phyloP scores from a whole-genome alignment of 2,888 invertebrate genomes.

The Macrosiphum euphorbiae region DNA sequence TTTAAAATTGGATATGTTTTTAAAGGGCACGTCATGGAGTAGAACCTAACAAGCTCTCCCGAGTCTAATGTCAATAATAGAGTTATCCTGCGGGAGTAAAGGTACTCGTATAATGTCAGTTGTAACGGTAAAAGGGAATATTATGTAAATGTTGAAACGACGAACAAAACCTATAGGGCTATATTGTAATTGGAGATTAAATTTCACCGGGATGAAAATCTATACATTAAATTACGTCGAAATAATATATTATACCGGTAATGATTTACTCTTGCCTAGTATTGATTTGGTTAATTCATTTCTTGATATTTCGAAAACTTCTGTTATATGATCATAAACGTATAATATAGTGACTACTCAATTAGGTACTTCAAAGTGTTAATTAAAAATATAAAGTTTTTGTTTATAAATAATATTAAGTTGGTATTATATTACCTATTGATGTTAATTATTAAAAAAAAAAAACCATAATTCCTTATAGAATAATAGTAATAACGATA shows the following conservation, averaged over 20 bases:
- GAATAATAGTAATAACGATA: neutral
- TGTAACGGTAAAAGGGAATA: neutral
- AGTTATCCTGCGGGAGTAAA: neutral
- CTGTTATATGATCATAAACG: neutral
- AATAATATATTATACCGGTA: neutral
- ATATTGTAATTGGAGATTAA: neutral
- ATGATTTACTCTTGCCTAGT: neutral
- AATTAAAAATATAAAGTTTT: neutral
- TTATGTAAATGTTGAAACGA: slow-evolving; percentile 34
- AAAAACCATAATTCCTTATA: neutral
- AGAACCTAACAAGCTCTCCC: neutral
- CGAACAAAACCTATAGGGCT: slow-evolving; percentile 1
- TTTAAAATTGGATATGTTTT: neutral
- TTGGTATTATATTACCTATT: neutral
- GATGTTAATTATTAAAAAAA: neutral
- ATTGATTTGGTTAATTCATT: neutral
- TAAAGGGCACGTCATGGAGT: neutral
- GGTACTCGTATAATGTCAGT: neutral
- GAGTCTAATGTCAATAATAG: slow-evolving; percentile 4
- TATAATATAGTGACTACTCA: neutral
- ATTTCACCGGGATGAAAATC: neutral
- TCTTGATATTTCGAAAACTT: neutral
- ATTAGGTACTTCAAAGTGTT: neutral
- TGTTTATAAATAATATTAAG: neutral
- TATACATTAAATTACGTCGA: neutral